phyloP scores from a whole-genome alignment of 2,113 vertebrate species.

The Corynorhinus townsendii region DNA sequence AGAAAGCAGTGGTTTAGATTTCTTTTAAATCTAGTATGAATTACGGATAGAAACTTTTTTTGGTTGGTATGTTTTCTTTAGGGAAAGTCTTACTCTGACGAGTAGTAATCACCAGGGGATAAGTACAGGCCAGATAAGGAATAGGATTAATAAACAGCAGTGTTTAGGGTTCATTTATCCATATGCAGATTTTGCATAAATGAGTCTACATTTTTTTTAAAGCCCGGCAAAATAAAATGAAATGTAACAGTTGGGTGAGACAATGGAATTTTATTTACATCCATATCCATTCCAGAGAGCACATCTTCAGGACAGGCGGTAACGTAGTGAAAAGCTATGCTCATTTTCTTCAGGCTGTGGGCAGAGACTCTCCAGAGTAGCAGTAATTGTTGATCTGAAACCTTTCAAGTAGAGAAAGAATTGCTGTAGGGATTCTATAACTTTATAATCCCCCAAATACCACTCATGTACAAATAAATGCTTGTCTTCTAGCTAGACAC shows the following conservation, averaged over 20 bases:
- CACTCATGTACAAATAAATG: neutral
- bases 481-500: neutral
- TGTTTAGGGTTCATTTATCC: neutral
- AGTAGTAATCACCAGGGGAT: neutral
- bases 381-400: slow-evolving; percentile 15
- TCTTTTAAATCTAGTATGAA: neutral
- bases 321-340: neutral
- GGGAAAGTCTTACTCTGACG: neutral
- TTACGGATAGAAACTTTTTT: neutral
- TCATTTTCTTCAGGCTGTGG: neutral
- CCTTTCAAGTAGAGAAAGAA: slow-evolving; percentile 28
- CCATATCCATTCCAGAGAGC: slow-evolving; percentile 52
- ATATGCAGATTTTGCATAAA: neutral
- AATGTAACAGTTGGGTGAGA: slow-evolving; percentile 38
- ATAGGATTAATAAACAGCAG: neutral
- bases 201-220: neutral
- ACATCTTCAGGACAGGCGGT: slow-evolving; percentile 60
- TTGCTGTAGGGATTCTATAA: neutral
- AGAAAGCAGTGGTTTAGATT: neutral
- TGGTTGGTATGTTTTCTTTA: neutral
- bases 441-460: neutral
- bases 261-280: slow-evolving; percentile 72
- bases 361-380: neutral
- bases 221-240: slow-evolving; percentile 14
- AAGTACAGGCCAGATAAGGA: neutral